Evolutionary conservation across 2,797 vertebrate species (phyloP), one percentile per base, ranked within the genome.

Genomic region (Siniperca undulata): DNA sequence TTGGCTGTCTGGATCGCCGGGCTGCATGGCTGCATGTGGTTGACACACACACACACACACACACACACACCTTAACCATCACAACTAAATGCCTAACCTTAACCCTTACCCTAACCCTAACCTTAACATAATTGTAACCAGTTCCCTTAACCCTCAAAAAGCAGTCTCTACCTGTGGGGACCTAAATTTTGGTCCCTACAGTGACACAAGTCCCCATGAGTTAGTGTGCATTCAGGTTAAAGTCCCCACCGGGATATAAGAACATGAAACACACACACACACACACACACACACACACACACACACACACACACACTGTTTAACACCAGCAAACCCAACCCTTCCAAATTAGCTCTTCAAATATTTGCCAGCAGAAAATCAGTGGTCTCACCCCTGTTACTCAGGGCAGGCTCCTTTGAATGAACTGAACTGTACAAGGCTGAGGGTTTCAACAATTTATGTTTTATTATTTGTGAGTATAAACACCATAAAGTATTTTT

Each of bases 271-370:
- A 86, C 82, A 65, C 42, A 22, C 34, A 50, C 67, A 68, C 84
- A 85, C 82, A 61, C 48, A 22, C 34, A 50, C 68, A 90, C 75
- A 70, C 62, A 56, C 58, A 68, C 81, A 50, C 62, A 71, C 75
- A 77, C 58, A 59, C 52, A 80, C 80, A 83, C 71, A 80, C 77
- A 78, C 66, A 84, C 46, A 78, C 67, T 70, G 75, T 83, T 85
- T 78, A 92, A 93, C 88, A 91, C 85, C 90, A 92, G 91, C 78
- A 92, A 95, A 92, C 88, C 87, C 74, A 92, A 78, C 81, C 90
- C 89, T 88, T 95, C 95, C 82, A 91, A 96, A 96, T 96, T 96
- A 96, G 95, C 95, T 96, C 92, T 88, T 94, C 93, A 96, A 96
- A 96, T 96, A 96, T 96, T 96, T 96, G 90, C 95, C 92, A 59